phyloP scores from a whole-genome alignment of 2,797 vertebrate species.

The Zenarchopterus dispar region DNA sequence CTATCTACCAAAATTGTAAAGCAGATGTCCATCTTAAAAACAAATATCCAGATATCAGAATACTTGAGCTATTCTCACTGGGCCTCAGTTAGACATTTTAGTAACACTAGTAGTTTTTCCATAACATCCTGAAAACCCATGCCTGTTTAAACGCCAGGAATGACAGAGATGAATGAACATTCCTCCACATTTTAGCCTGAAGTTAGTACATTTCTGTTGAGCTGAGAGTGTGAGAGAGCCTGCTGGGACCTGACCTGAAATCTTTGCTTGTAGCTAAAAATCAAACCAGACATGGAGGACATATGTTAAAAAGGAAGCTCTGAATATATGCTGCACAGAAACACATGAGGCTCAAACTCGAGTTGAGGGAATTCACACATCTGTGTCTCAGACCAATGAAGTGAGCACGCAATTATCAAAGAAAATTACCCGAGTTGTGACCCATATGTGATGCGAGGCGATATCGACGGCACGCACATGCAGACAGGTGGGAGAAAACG shows the following conservation, averaged over 20 bases:
- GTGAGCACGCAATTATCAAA: constrained; percentile 3
- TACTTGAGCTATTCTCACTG: too few species aligned
- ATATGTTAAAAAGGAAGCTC: constrained; percentile 14
- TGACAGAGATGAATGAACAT: constrained; percentile 12
- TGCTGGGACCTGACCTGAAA: constrained; percentile 47
- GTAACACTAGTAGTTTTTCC: too few species aligned
- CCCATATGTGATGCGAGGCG: constrained; percentile 2
- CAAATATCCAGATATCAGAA: too few species aligned
- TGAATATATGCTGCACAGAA: constrained; percentile 39
- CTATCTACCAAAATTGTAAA: too few species aligned
- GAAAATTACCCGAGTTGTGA: constrained; percentile 1
- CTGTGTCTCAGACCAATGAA: constrained; percentile 1
- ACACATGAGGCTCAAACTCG: constrained; percentile 15
- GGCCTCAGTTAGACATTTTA: too few species aligned
- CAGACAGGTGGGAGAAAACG: background rate
- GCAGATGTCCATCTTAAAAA: too few species aligned
- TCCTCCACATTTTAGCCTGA: constrained; percentile 18
- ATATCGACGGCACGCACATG: background rate
- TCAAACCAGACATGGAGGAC: constrained; percentile 11
- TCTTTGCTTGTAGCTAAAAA: constrained; percentile 37
- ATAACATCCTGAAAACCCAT: background rate
- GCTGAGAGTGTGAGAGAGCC: constrained; percentile 25
- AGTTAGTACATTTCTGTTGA: constrained; percentile 24
- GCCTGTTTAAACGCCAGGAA: constrained; percentile 9
- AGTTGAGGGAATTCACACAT: background rate